Conservation (phyloP, 2,888 invertebrate genomes). For the Lepetodrilus schrolli region DNA sequence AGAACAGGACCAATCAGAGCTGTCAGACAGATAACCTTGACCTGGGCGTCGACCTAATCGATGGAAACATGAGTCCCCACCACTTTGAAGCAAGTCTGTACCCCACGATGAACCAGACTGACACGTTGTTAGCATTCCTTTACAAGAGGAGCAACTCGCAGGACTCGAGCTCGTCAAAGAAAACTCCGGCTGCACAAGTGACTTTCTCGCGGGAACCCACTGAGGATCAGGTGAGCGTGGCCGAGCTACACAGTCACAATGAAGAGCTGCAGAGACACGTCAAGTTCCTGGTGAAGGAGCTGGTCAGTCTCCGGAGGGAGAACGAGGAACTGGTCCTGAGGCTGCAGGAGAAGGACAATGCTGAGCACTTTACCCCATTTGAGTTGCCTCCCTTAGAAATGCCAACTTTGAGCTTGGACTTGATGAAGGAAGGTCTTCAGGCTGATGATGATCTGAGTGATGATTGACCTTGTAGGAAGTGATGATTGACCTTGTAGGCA, state of each 20-base stretch:
- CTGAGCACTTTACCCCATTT: constrained; percentile 73
- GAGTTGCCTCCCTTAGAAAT: constrained; percentile 79
- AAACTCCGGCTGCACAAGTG: not conserved
- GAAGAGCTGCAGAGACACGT: constrained; percentile 67
- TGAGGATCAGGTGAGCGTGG: constrained; percentile 63
- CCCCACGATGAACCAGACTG: constrained; percentile 61
- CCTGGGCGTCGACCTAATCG: not conserved
- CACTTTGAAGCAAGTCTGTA: constrained; percentile 38
- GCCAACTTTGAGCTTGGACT: constrained; percentile 70
- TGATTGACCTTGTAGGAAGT: too few species aligned
- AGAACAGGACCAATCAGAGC: constrained; percentile 34
- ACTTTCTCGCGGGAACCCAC: constrained; percentile 52
- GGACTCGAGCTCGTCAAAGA: constrained; percentile 10
- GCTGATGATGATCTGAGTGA: constrained; percentile 1
- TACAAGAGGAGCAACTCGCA: constrained; percentile 33
- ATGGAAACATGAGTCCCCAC: not conserved
- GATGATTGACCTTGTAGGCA: too few species aligned
- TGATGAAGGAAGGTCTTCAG: not conserved
- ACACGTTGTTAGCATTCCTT: constrained; percentile 63
- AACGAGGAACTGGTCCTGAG: constrained; percentile 47
- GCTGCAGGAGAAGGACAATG: constrained; percentile 33
- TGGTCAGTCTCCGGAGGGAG: constrained; percentile 53
- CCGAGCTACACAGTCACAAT: constrained; percentile 68
- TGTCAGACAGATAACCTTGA: constrained; percentile 39
- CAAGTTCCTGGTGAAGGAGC: constrained; percentile 59